Evolutionary conservation across 1,140 invertebrate species (phyloP).

Genomic region (Lasioglossum baleicum): DNA sequence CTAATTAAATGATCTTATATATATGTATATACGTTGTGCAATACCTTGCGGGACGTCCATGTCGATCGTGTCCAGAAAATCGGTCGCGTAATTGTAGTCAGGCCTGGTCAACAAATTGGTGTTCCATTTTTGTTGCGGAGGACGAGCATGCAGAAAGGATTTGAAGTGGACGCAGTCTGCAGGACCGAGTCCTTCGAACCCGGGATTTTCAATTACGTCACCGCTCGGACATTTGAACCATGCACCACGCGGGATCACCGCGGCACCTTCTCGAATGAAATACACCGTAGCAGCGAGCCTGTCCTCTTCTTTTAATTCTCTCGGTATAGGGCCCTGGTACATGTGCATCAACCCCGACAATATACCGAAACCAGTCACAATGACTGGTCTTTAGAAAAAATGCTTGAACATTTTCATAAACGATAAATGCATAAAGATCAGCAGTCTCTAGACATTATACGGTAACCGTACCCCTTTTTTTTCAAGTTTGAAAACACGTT

Average conservation of each 20-base stretch:
- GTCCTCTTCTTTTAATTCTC: conserved; percentile 87
- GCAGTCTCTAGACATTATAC: no score
- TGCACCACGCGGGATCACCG: conserved; percentile 86
- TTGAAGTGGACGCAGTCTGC: conserved; percentile 83
- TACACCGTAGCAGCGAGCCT: conserved; percentile 85
- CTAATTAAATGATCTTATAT: background rate
- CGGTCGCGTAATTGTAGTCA: conserved; percentile 89
- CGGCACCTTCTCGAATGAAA: conserved; percentile 85
- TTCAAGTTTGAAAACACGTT: background rate
- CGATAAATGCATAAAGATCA: no score
- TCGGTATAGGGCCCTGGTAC: conserved; percentile 61
- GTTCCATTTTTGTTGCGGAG: conserved; percentile 85
- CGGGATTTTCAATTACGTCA: conserved; percentile 83
- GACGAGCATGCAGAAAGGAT: conserved; percentile 85
- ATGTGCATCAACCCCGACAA: no score
- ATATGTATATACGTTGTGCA: background rate
- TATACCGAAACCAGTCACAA: no score
- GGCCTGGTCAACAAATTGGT: conserved; percentile 84
- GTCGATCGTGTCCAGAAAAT: conserved; percentile 88
- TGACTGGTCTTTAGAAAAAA: no score
- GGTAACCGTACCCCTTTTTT: background rate
- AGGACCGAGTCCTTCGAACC: conserved; percentile 83
- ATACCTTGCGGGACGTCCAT: conserved; percentile 82
- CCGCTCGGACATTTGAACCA: conserved; percentile 85
- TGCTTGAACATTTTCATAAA: no score